Evolutionary conservation across 2,797 vertebrate genomes (phyloP).

Genomic region (Enteromius unitaeniatus): DNA sequence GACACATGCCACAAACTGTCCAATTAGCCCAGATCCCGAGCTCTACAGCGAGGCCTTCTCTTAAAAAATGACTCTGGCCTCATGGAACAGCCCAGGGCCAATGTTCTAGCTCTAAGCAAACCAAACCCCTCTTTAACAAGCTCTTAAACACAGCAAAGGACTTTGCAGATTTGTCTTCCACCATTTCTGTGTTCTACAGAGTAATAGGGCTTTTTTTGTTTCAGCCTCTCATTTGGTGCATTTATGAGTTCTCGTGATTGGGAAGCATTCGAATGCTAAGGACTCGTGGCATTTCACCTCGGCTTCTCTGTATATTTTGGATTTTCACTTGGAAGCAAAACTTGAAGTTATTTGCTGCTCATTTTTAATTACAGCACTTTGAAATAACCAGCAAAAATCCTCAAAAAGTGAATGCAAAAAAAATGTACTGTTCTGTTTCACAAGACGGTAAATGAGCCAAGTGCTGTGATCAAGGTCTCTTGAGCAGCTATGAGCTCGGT

Average conservation of each 20-base stretch:
- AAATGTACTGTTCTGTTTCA: conserved; percentile 25
- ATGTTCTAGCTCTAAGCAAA: conserved; percentile 53
- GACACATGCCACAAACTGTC: conserved; percentile 79
- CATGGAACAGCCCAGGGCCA: conserved; percentile 49
- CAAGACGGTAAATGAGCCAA: conserved; percentile 13
- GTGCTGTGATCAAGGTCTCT: conserved; percentile 44
- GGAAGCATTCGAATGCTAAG: conserved; percentile 6
- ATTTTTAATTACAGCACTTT: conserved; percentile 36
- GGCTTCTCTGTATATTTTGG: not conserved
- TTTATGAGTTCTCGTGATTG: conserved; percentile 40
- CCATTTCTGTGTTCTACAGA: conserved; percentile 12
- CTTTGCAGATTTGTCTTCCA: conserved; percentile 46
- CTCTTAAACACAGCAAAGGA: conserved; percentile 30
- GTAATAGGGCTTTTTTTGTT: conserved; percentile 5
- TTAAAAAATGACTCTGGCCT: conserved; percentile 48
- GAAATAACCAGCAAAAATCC: conserved; percentile 21
- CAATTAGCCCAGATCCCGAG: conserved; percentile 77
- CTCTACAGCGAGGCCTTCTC: conserved; percentile 70
- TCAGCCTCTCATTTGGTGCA: conserved; percentile 23
- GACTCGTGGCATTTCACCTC: conserved; percentile 1
- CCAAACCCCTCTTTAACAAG: conserved; percentile 55
- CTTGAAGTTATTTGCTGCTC: conserved; percentile 3
- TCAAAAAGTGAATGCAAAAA: conserved; percentile 2
- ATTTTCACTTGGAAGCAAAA: not conserved
- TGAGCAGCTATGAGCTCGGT: conserved; percentile 38